These are phyloP conservation scores for Petrolisthes manimaculis DNA, from an alignment of 2,888 invertebrate species.

Conservation along the genomic window DNA sequence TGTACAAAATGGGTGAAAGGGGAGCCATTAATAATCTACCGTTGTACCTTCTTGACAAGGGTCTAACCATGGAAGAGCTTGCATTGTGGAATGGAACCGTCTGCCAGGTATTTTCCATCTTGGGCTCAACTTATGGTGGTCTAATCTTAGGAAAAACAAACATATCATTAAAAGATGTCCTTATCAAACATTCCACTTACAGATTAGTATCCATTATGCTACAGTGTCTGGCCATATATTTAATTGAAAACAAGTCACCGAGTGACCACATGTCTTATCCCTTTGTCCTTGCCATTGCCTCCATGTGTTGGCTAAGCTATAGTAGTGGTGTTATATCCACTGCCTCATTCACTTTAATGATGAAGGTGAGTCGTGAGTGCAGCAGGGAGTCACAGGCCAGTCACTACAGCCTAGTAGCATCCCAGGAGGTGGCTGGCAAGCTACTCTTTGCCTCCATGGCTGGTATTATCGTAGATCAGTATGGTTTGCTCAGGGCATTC, in stretches of 20 bases:
- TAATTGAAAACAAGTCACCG: slow-evolving; percentile 13
- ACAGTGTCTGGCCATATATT: slow-evolving; percentile 20
- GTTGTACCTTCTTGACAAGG: slow-evolving; percentile 53
- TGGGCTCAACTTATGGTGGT: slow-evolving; percentile 60
- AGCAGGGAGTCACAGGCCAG: slow-evolving; percentile 40
- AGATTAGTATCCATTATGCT: slow-evolving; percentile 39
- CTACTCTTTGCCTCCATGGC: slow-evolving; percentile 53
- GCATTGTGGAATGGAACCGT: slow-evolving; percentile 63
- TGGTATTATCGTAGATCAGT: slow-evolving; percentile 51
- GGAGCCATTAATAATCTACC: slow-evolving; percentile 62
- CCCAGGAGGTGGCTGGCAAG: slow-evolving; percentile 61
- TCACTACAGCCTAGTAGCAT: slow-evolving; percentile 62
- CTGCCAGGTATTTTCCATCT: slow-evolving; percentile 54
- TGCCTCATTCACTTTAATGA: slow-evolving; percentile 61
- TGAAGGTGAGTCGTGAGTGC: slow-evolving; percentile 48
- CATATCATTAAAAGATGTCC: slow-evolving; percentile 9
- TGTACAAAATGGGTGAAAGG: slow-evolving; percentile 65
- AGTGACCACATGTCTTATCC: not conserved
- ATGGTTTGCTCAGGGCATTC: slow-evolving; percentile 51
- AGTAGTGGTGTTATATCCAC: slow-evolving; percentile 63
- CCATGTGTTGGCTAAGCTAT: slow-evolving; percentile 48
- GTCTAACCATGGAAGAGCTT: slow-evolving; percentile 46
- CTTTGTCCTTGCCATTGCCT: slow-evolving; percentile 26
- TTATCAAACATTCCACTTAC: slow-evolving; percentile 46
- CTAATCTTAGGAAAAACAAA: slow-evolving; percentile 23